Evolutionary conservation across 2,113 vertebrate species (phyloP).

Genomic region (Phyllopteryx taeniolatus): DNA sequence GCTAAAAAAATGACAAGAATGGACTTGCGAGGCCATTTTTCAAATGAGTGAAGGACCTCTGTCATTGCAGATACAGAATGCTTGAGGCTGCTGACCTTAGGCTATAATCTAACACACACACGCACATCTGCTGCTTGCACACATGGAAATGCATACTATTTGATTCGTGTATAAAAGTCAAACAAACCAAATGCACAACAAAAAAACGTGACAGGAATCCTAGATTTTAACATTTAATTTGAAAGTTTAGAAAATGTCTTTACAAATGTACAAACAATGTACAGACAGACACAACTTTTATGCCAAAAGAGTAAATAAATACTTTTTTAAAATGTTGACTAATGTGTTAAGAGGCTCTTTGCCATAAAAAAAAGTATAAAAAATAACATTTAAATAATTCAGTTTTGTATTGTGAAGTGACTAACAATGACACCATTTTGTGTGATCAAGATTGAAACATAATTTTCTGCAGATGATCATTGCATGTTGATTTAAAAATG

Average conservation of each 20-base stretch:
- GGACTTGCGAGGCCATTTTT: conserved; percentile 62
- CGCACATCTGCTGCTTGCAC: conserved; percentile 11
- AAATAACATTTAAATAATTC: neutral
- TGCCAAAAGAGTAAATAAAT: conserved; percentile 48
- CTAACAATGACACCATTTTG: neutral
- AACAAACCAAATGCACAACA: conserved; percentile 3
- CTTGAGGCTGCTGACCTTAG: conserved; percentile 46
- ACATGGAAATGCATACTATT: conserved; percentile 18
- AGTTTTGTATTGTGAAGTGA: conserved; percentile 9
- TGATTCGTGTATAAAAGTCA: neutral
- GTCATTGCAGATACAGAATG: conserved; percentile 45
- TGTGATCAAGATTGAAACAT: conserved; percentile 7
- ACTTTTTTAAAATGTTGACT: conserved; percentile 1
- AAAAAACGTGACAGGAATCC: neutral
- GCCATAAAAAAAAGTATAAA: neutral
- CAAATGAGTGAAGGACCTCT: conserved; percentile 56
- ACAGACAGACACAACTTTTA: conserved; percentile 1
- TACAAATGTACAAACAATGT: conserved; percentile 22
- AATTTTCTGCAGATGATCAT: conserved; percentile 39
- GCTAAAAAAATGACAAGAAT: conserved; percentile 62
- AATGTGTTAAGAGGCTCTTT: conserved; percentile 5
- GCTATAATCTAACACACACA: conserved; percentile 56
- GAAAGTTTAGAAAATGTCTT: conserved; percentile 18
- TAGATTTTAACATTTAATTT: conserved; percentile 42
- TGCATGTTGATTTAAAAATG: conserved; percentile 12